Percentiles rank a stretch among this genome's conserved stretches.
Evolutionary conservation across 1,140 invertebrate genomes (phyloP).

Genomic region (Dinoponera quadriceps): DNA sequence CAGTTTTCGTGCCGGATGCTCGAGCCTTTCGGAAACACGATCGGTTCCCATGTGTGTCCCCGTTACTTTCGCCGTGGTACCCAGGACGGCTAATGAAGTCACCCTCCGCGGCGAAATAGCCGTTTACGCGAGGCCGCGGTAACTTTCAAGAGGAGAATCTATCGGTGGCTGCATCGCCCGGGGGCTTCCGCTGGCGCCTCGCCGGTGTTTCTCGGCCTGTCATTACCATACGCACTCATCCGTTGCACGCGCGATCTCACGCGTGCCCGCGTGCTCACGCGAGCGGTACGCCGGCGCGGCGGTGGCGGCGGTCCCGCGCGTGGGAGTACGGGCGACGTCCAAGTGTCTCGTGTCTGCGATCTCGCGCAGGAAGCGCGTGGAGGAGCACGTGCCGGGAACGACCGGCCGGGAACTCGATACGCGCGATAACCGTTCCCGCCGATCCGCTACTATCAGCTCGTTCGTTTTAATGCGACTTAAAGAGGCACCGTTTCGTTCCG

Average conservation of each 20-base stretch:
- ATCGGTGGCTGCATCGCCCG: conserved; percentile 75
- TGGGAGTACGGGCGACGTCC: conserved; percentile 75
- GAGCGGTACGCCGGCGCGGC: conserved; percentile 22
- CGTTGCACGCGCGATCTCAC: conserved; percentile 78
- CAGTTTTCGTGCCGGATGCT: no score
- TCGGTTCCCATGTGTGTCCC: no score
- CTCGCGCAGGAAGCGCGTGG: conserved; percentile 31
- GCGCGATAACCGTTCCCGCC: conserved; percentile 21
- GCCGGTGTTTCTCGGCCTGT: conserved; percentile 80
- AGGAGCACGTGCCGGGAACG: conserved; percentile 47
- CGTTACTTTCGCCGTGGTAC: no score
- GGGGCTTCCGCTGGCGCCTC: conserved; percentile 79
- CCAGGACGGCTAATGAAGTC: conserved; percentile 7
- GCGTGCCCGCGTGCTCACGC: conserved; percentile 78
- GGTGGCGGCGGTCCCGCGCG: conserved; percentile 61
- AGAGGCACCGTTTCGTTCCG: conserved; percentile 34
- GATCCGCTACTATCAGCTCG: conserved; percentile 46
- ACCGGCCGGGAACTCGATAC: conserved; percentile 40
- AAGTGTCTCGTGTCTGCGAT: conserved; percentile 64
- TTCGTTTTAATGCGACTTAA: conserved; percentile 44
- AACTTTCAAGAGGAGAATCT: conserved; percentile 66
- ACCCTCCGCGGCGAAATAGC: conserved; percentile 1
- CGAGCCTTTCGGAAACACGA: no score
- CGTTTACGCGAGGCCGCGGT: conserved; percentile 5
- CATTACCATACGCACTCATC: conserved; percentile 82